Percentiles rank a stretch among this genome's conserved stretches.
Evolutionary conservation across 2,888 invertebrate species (phyloP).

Genomic region (Ennomos quercinarius): DNA sequence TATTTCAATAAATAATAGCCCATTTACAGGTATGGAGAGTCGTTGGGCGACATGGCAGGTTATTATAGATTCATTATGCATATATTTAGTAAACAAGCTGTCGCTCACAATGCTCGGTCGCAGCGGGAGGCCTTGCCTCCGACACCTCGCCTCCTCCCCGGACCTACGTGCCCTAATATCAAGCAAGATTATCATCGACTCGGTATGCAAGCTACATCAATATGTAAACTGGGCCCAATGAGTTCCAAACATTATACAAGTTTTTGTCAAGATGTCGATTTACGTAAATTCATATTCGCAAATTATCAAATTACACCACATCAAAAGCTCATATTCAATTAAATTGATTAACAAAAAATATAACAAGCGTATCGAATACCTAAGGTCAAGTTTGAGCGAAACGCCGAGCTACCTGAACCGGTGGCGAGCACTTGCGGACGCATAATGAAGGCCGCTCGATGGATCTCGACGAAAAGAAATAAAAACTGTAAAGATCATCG

Average conservation of each 20-base stretch:
- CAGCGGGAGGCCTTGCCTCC: conserved; percentile 77
- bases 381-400: conserved; percentile 78
- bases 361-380: conserved; percentile 79
- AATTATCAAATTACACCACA: conserved; percentile 79
- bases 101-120: conserved; percentile 81
- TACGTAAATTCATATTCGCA: conserved; percentile 69
- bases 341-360: conserved; percentile 74
- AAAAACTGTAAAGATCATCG: conserved; percentile 78
- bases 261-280: conserved; percentile 63
- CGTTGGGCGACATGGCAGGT: conserved; percentile 65
- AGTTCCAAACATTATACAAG: conserved; percentile 60
- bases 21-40: conserved; percentile 47
- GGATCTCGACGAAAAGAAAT: conserved; percentile 76
- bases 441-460: conserved; percentile 79
- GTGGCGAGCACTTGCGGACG: conserved; percentile 67
- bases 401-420: conserved; percentile 79
- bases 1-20: conserved; percentile 48
- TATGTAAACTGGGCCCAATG: conserved; percentile 47
- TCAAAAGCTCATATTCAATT: conserved; percentile 74
- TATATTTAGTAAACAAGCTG: conserved; percentile 86
- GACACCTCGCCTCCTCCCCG: conserved; percentile 66
- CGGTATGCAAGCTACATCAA: conserved; percentile 48
- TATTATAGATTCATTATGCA: conserved; percentile 86
- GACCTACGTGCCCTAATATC: conserved; percentile 65
- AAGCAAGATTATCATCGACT: conserved; percentile 62